A percentile compares a stretch with the other conserved stretches of the same genome.
Evolutionary conservation across 2,797 vertebrate genomes (phyloP).

Genomic region (Sebastes diaconus): DNA sequence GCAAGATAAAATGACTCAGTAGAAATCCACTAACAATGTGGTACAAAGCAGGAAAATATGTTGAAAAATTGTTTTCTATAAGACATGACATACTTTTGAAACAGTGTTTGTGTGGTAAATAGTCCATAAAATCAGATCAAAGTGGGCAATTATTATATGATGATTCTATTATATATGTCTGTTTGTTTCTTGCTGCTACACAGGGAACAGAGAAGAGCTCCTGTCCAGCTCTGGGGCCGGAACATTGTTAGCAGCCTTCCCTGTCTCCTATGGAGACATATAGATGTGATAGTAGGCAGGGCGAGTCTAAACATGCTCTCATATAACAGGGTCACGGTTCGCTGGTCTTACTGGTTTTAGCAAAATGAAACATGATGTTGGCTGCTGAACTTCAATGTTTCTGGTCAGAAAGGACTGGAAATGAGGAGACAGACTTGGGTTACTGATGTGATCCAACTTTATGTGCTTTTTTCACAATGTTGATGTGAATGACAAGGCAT

Average conservation of each 20-base stretch:
- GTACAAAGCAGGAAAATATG: background rate
- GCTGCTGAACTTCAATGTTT: background rate
- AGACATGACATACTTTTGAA: background rate
- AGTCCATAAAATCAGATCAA: background rate
- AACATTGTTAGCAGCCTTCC: background rate
- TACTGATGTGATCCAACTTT: background rate
- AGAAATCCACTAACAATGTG: background rate
- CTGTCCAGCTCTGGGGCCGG: background rate
- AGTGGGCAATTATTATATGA: background rate
- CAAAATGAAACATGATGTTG: background rate
- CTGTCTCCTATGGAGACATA: background rate
- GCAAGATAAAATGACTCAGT: background rate
- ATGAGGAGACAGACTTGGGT: too few species aligned
- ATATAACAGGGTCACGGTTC: background rate
- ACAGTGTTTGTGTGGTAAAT: background rate
- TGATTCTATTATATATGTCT: background rate
- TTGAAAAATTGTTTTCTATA: background rate
- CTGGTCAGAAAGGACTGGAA: background rate
- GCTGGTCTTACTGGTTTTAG: background rate
- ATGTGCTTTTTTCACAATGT: too few species aligned
- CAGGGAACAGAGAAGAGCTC: background rate
- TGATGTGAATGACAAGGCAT: too few species aligned
- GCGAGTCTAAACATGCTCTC: background rate
- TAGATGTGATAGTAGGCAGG: background rate
- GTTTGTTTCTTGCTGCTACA: background rate